Conservation (phyloP, 64 coral and sea anemone genomes). For the Pocillopora damicornis region DNA sequence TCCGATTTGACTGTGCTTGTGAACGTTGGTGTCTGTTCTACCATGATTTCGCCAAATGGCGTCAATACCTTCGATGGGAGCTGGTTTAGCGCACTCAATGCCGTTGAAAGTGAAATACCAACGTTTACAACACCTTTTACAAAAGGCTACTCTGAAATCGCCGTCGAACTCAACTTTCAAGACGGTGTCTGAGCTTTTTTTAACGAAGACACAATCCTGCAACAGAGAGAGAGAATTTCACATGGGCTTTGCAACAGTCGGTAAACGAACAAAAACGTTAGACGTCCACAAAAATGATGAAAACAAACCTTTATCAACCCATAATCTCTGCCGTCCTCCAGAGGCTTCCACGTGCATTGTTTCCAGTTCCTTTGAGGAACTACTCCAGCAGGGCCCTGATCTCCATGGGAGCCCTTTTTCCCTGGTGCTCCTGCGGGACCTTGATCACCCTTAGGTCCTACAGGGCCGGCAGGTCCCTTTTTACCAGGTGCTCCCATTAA, state of each 20-base stretch:
- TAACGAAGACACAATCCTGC: conserved; percentile 21
- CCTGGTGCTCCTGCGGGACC: background rate
- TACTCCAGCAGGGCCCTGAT: background rate
- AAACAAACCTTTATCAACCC: conserved; percentile 13
- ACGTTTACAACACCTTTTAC: background rate
- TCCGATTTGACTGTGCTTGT: conserved; percentile 21
- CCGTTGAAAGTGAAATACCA: conserved; percentile 39
- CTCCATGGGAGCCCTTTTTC: background rate
- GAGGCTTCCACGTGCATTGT: conserved; percentile 1
- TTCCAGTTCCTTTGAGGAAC: conserved; percentile 18
- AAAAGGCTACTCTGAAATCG: background rate
- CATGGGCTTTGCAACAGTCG: background rate
- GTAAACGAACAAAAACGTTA: background rate
- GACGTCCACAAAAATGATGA: background rate
- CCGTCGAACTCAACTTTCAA: conserved; percentile 14
- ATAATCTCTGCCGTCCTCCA: background rate
- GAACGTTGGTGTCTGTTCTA: background rate
- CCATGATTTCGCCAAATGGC: background rate
- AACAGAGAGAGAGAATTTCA: background rate
- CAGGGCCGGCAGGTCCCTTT: background rate
- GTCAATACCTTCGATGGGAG: conserved; percentile 15
- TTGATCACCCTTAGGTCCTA: background rate
- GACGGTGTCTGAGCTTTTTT: background rate
- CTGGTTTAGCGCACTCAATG: conserved; percentile 4
- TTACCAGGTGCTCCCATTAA: background rate